Conservation (phyloP, 92 coral and sea anemone genomes). For the Muricea muricata region DNA sequence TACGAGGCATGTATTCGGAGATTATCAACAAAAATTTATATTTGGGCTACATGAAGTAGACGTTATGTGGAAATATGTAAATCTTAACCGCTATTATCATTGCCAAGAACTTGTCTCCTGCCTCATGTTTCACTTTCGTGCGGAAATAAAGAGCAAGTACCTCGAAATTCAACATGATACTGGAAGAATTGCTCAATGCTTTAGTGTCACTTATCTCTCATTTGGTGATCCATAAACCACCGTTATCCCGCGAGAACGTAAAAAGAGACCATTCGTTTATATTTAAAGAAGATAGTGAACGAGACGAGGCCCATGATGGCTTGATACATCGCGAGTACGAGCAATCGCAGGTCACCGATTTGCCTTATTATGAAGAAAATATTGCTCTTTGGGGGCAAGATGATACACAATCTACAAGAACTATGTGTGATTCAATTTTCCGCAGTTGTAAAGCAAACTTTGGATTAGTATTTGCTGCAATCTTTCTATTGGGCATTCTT, state of each 20-base stretch:
- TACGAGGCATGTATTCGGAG: too few relatives aligned
- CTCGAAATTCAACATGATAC: background rate
- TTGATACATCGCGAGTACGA: background rate
- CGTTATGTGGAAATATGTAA: too few relatives aligned
- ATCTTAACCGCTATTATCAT: too few relatives aligned
- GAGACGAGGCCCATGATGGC: background rate
- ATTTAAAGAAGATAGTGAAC: background rate
- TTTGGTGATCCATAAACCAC: background rate
- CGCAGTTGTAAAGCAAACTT: background rate
- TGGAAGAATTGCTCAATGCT: background rate
- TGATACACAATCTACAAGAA: background rate
- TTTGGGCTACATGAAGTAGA: too few relatives aligned
- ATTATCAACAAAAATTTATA: too few relatives aligned
- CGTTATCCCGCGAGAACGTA: background rate
- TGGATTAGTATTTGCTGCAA: background rate
- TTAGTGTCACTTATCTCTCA: background rate
- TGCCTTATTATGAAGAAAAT: background rate
- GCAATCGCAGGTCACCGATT: background rate
- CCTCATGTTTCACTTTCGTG: too few relatives aligned
- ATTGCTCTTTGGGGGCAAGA: background rate
- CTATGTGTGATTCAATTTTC: background rate
- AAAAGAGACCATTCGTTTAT: background rate
- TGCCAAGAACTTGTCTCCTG: too few relatives aligned
- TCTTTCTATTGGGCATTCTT: background rate
- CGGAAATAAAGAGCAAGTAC: too few relatives aligned